Evolutionary conservation across 2,113 vertebrate species (phyloP), one percentile per base, ranked within the genome.

Genomic region (Crotalus tigris): DNA sequence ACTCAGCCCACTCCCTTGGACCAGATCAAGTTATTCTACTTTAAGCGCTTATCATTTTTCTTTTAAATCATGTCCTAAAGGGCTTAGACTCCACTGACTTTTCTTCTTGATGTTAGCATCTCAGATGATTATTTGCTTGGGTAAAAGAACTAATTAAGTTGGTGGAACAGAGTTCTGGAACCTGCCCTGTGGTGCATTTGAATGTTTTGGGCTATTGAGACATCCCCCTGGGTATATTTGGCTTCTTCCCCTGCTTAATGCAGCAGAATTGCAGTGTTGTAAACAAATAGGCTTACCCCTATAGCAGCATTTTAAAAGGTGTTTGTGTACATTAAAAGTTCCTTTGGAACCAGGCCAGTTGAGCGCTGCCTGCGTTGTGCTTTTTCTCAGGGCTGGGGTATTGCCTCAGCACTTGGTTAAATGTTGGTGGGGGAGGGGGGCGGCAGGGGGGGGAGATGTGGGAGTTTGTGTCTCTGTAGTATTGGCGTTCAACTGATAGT

Each of bases 81-180:
- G 49, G 44, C 61, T 92, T 93, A 12, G 93, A 91, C 93, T 95
- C 10, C 2, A 90, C 8, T 93, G 51, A 39, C 85, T 94, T 49
- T 23, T 0, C 91, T 89, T 94, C 92, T 93, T 64, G 93, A 92
- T 95, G 93, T 90, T 94, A 90, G 1, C 58, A 91, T 94, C 94
- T 96, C 91, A 89, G 53, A 91, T 95, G 86, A 69, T 93, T 96
- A 94, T 94, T 94, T 93, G 91, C 93, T 93, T 94, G 90, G 94
- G 89, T 94, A 92, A 95, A 57, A 0, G 90, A 75, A 88, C 93
- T 96, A 96, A 95, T 95, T 95, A 95, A 92, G 93, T 95, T 96
- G 95, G 89, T 96, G 69, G 93, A 96, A 85, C 96, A 97, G 96
- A 96, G 96, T 96, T 96, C 81, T 93, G 94, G 90, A 96, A 94